Evolutionary conservation across 2,888 invertebrate species (phyloP).

Genomic region (Pristionchus mayeri): DNA sequence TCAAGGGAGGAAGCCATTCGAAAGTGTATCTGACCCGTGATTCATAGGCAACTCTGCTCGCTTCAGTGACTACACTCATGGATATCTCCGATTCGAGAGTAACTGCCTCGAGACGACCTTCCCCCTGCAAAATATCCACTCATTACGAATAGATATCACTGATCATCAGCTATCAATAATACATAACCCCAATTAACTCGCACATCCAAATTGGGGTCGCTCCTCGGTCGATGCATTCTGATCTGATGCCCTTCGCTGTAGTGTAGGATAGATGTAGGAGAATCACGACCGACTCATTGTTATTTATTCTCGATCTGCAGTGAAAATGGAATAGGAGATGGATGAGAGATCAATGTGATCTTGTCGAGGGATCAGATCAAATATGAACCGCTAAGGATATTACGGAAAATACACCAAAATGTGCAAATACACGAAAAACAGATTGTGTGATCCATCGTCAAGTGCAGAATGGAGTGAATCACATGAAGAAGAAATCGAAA

Average conservation of each 20-base stretch:
- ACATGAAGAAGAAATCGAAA: neutral
- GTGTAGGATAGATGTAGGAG: too few relatives aligned
- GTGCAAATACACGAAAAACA: too few relatives aligned
- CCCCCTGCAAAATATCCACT: neutral
- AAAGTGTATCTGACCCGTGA: neutral
- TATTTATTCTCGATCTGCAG: too few relatives aligned
- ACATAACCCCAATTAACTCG: neutral
- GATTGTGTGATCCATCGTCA: too few relatives aligned
- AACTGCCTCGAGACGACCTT: slow-evolving; percentile 48
- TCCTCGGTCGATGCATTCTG: slow-evolving; percentile 17
- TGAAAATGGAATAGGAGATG: too few relatives aligned
- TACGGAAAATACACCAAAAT: too few relatives aligned
- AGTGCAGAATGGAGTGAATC: too few relatives aligned
- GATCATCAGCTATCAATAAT: neutral
- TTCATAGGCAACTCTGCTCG: slow-evolving; percentile 52
- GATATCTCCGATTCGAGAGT: slow-evolving; percentile 66
- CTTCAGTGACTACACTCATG: slow-evolving; percentile 66
- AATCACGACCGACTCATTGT: too few relatives aligned
- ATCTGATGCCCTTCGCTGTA: too few relatives aligned
- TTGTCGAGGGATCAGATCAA: neutral
- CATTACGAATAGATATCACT: too few relatives aligned
- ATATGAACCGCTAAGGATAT: too few relatives aligned
- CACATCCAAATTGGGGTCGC: slow-evolving; percentile 32
- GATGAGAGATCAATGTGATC: neutral
- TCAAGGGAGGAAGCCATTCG: too few relatives aligned